Evolutionary conservation across 2,888 invertebrate genomes (phyloP).

Genomic region (Meghimatium bilineatum): DNA sequence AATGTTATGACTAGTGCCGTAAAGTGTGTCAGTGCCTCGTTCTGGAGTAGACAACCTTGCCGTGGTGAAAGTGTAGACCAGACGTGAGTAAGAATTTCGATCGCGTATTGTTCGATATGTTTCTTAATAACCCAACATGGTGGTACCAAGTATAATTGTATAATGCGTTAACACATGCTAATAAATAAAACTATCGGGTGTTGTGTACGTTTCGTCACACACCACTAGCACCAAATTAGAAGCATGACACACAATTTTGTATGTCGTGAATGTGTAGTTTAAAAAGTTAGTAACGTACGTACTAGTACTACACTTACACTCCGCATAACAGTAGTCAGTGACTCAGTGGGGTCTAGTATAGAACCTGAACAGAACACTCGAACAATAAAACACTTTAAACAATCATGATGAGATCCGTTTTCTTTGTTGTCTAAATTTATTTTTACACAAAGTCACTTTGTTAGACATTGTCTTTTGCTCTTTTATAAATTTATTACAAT

Average conservation of each 20-base stretch:
- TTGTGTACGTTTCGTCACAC: background rate
- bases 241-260: background rate
- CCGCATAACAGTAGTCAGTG: too few species aligned
- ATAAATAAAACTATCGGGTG: background rate
- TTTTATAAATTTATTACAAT: too few species aligned
- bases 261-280: too few species aligned
- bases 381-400: too few species aligned
- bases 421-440: too few species aligned
- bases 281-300: too few species aligned
- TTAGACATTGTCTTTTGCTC: too few species aligned
- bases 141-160: background rate
- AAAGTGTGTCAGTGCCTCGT: conserved; percentile 66
- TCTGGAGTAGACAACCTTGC: conserved; percentile 57
- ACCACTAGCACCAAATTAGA: background rate
- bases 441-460: too few species aligned
- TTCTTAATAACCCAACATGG: background rate
- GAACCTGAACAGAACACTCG: too few species aligned
- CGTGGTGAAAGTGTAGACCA: conserved; percentile 31
- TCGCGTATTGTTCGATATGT: conserved; percentile 7
- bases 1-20: conserved; percentile 35
- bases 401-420: too few species aligned
- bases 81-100: conserved; percentile 28
- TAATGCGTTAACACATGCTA: background rate
- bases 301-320: too few species aligned
- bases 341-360: too few species aligned